Conservation (phyloP, 2,888 invertebrate species). For the Athripsodes cinereus region DNA sequence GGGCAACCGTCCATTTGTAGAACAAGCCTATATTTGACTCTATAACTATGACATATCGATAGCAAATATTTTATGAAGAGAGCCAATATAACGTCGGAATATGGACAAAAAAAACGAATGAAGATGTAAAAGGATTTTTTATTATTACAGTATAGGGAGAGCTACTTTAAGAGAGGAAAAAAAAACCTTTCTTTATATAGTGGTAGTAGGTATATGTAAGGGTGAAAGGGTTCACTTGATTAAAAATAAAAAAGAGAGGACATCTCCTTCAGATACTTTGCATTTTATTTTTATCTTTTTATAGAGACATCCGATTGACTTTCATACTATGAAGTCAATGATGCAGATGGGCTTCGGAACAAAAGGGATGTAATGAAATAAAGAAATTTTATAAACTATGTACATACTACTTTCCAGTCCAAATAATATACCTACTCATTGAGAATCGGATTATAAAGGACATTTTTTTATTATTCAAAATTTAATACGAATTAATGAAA, state of each 20-base stretch:
- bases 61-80: neutral
- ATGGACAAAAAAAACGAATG: neutral
- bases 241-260: neutral
- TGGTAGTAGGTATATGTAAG: too few relatives aligned
- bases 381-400: too few relatives aligned
- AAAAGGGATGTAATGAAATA: too few relatives aligned
- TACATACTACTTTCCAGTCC: too few relatives aligned
- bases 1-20: too few relatives aligned
- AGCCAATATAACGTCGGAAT: neutral
- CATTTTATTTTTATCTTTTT: neutral
- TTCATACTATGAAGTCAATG: neutral
- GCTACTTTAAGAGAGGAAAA: conserved; percentile 1
- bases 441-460: too few relatives aligned
- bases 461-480: too few relatives aligned
- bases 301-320: neutral
- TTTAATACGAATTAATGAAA: too few relatives aligned
- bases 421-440: too few relatives aligned
- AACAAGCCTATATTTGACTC: too few relatives aligned
- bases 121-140: conserved; percentile 1
- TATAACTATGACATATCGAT: neutral
- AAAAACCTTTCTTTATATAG: neutral
- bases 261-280: neutral
- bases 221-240: neutral
- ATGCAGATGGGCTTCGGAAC: neutral
- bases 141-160: conserved; percentile 7